Base-by-base conservation (phyloP, 2,888 invertebrate species). In the Cheilosia variabilis region DNA sequence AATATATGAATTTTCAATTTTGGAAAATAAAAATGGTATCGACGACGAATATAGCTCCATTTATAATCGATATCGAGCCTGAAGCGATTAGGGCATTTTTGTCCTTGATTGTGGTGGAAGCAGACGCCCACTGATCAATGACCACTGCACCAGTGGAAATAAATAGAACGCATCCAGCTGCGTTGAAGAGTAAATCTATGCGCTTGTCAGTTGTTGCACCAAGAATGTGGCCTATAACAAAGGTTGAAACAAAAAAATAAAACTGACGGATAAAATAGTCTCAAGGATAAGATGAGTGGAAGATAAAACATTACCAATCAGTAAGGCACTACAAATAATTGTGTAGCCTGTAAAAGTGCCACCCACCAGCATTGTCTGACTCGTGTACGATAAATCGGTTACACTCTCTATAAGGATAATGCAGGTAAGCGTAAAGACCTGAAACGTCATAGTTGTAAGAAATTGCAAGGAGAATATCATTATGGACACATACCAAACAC, bases 311-410 rank as follows among this genome's bases (percentile, higher is more conserved):
- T 90, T 91, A 91, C 91, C 90, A 87, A 90, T 88, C 55, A 88
- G 73, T n/a, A 91, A 52, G 6, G 89, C 73, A 53, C 88, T 87
- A 79, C 90, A 90, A 53, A 91, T 90, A 63, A 91, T 90, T 19
- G 89, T 72, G 43, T 91, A 91, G 31, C 91, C 91, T 22, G 88
- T 87, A 2, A 91, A 80, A 0, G 91, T 89, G 62, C 91, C 91
- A 77, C 90, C 90, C 15, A 90, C 89, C 41, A 91, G 77, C 90
- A 91, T 90, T 60, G 90, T 90, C 55, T 90, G 90, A 68, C 90
- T 89, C 73, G 89, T 89, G 57, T 90, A 90, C 10, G 87, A 84
- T 19, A 88, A 89, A 79, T 91, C 90, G 71, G 88, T 66, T 13
- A 90, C 87, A 83, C 87, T 89, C 87, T 90, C 90, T 60, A 91